Conservation (phyloP, 2,113 vertebrate genomes). For the Actinemys pallida region DNA sequence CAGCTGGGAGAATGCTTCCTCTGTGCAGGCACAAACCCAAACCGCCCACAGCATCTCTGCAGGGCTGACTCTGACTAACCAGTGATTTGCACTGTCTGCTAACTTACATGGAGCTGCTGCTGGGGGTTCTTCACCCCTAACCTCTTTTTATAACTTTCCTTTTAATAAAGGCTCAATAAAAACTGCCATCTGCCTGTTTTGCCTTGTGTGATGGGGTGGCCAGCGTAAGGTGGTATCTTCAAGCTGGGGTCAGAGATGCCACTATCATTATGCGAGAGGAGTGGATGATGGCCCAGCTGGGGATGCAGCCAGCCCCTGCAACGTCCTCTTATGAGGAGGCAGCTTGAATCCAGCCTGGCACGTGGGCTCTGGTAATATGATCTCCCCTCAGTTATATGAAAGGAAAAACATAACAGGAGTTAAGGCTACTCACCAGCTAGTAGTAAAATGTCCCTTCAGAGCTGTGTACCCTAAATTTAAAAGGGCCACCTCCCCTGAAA, state of each 20-base stretch:
- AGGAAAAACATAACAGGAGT: not conserved
- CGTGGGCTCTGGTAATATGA: not conserved
- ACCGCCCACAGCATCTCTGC: not conserved
- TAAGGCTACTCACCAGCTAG: not conserved
- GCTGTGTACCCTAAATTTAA: not conserved
- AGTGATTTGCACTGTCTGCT: constrained; percentile 66
- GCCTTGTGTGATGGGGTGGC: not conserved
- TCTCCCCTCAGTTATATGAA: not conserved
- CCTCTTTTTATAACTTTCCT: constrained; percentile 72
- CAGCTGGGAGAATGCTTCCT: not conserved
- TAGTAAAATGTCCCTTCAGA: not conserved
- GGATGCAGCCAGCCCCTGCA: not conserved
- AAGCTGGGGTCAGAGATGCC: not conserved
- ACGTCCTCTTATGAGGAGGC: not conserved
- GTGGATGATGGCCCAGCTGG: not conserved
- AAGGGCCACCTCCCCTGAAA: not conserved
- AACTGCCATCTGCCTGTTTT: not conserved
- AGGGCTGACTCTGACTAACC: constrained; percentile 70
- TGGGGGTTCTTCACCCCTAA: constrained; percentile 27
- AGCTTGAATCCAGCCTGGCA: not conserved
- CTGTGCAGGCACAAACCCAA: constrained; percentile 49
- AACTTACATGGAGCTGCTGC: constrained; percentile 40
- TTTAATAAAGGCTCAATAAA: constrained; percentile 71
- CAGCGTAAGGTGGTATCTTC: not conserved
- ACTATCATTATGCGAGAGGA: not conserved